Evolutionary conservation across 1,140 invertebrate species (phyloP), one percentile per base, ranked within the genome.

Genomic region (Neotoxoptera formosana): DNA sequence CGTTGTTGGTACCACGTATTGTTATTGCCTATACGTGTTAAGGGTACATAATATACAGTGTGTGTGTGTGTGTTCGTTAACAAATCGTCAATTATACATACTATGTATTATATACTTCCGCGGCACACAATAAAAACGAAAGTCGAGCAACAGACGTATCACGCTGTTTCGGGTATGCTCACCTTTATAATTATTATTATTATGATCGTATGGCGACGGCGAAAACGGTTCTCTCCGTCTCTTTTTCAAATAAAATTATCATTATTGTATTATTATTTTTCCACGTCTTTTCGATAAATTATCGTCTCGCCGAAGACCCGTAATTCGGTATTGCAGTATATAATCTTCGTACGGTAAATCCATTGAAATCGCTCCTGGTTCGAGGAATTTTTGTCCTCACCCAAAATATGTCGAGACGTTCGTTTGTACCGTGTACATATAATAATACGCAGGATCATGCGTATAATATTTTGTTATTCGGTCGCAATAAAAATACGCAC

Each of bases 111-210:
- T 48, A n/a, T 60, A 41, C 23, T 90, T 90, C 56, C 51, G 14
- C 21, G 4, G 21, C 14, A 41, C 14, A 56, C 36, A 90, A 90
- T 60, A 90, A 90, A 90, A 90, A 90, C 36, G 88, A 90, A 90
- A 90, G 88, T 90, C 88, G 88, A 36, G 36, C 34, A 56, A 41
- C 36, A 36, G 14, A 11, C 23, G 88, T 45, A 41, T 45, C 88
- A 90, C 88, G 88, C 88, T 90, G 88, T 90, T 90, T 90, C 51
- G 88, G 88, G 51, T 41, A 34, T 41, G n/a, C 30, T 1, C 14
- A n/a, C 60, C 30, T 30, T n/a, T 30, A n/a, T n/a, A 41, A 41
- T 41, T 41, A 41, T 41, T 41, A 41, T 41, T 41, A 41, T 41
- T 41, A 3, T 14, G 60, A n/a, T 76, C 14, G 6, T 76, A 30